Evolutionary conservation across 2,888 invertebrate genomes (phyloP), one percentile per base, ranked within the genome.

Genomic region (Agrotis exclamationis): DNA sequence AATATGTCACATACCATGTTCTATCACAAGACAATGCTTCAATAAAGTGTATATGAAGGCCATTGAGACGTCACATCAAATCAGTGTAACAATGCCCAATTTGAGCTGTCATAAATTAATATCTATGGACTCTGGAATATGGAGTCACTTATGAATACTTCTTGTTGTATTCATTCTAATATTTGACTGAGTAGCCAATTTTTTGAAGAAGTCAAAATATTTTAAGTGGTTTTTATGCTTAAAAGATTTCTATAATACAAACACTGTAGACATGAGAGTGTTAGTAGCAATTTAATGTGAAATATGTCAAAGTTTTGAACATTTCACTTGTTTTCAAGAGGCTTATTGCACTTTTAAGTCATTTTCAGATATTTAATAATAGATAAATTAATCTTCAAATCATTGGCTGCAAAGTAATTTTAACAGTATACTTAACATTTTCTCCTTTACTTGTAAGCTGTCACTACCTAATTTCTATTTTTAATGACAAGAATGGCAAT

Each of bases 31-130:
- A 85, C 77, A 85, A 76, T 80, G 58, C 73, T 75, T 70, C 70
- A 82, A 70, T 83, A 68, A 83, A 76, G 57, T 56, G 33, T 50
- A 65, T 67, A 63, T 72, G 74, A 81, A 85, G 77, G 85, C 77
- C 79, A 81, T 69, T 58, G 74, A 82, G 60, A 74, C 7, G 58
- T 70, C 78, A 60, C 70, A 73, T 77, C 72, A 82, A 83, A 85
- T 85, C 80, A 77, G 67, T 74, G 69, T 76, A 71, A 77, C 78
- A 82, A 81, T 80, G 78, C 79, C 80, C 74, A 81, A 78, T 80
- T 82, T 70, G 70, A 70, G 62, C 56, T 62, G 58, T 59, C 73
- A 66, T 79, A 73, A 78, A 72, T 68, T 82, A 77, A 81, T 69
- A 75, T 74, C 78, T 74, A 78, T 78, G 82, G 73, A 68, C 70